These are phyloP conservation scores for Apis florea DNA, from an alignment of 1,140 invertebrate genomes.

Conservation along the genomic window DNA sequence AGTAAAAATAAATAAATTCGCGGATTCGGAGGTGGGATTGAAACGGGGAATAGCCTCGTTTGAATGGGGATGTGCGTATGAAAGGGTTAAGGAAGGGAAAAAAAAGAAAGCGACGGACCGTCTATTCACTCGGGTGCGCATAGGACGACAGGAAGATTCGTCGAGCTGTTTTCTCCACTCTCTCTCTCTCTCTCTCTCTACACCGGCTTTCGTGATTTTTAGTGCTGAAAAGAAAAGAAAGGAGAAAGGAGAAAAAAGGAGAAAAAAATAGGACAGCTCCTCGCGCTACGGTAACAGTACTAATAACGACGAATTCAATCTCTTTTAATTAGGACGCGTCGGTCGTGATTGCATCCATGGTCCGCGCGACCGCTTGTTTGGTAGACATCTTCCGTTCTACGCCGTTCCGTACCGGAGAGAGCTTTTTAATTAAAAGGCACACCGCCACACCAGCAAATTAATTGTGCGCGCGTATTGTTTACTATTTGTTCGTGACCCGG, in stretches of 20 bases:
- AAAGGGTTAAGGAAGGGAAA: constrained; percentile 3
- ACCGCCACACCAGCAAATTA: constrained; percentile 56
- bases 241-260: neutral
- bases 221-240: constrained; percentile 29
- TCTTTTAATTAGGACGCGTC: constrained; percentile 55
- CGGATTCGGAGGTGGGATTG: constrained; percentile 34
- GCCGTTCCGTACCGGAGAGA: neutral
- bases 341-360: constrained; percentile 5
- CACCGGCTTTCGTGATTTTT: constrained; percentile 38
- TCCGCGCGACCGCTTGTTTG: constrained; percentile 24
- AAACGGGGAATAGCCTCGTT: constrained; percentile 31
- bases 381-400: constrained; percentile 40
- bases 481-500: constrained; percentile 55
- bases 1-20: constrained; percentile 51
- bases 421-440: constrained; percentile 62
- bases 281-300: constrained; percentile 42
- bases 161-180: neutral
- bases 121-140: constrained; percentile 45
- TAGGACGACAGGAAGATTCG: constrained; percentile 44
- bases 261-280: constrained; percentile 26
- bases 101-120: constrained; percentile 19
- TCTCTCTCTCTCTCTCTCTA: neutral
- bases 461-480: constrained; percentile 65
- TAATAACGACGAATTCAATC: constrained; percentile 55
- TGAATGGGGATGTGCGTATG: constrained; percentile 17